Evolutionary conservation across 2,888 invertebrate genomes (phyloP), one percentile per base, ranked within the genome.

Genomic region (Ectobius pallidus): DNA sequence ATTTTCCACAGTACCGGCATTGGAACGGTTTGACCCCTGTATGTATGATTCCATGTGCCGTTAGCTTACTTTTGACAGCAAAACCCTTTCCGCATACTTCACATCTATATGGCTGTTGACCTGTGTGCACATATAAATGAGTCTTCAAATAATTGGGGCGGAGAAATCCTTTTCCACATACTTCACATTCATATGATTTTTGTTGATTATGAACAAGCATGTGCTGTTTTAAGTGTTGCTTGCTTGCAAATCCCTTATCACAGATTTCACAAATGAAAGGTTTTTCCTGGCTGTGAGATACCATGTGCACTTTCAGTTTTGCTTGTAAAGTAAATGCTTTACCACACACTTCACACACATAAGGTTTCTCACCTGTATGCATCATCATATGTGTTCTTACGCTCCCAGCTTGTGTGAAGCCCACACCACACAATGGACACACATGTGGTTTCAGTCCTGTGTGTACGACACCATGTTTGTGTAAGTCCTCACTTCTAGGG

Each of bases 151-250:
- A 27, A 20, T 39, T 63, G 7, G 2, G 34, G 18, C 42, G n/a
- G 16, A 20, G 16, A 63, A 63, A 63, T 63, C n/a, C 42, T 63
- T 34, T 27, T n/a, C 42, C 42, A 20, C 63, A 63, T 20, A 34
- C 39, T 30, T n/a, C 18, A 63, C 63, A 63, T 0, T 20, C 25
- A 42, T 63, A 63, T 4, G 63, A 39, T 14, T 63, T 63, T 20
- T 63, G 34, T 20, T 39, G 34, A 32, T n/a, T 63, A 63, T 63
- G 63, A 20, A 63, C n/a, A 34, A 39, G 20, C 34, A 16, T 18
- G 18, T 63, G 63, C 34, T 63, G 30, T n/a, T 63, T 63, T 25
- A 63, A n/a, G 34, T 34, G 18, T 42, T 22, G 27, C 3, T 27
- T 32, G 20, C 34, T 14, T 7, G 34, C 32, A 34, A 63, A 63